These are phyloP conservation scores for Phenganax subtilis DNA, from an alignment of 92 coral and sea anemone genomes.

Conservation along the genomic window DNA sequence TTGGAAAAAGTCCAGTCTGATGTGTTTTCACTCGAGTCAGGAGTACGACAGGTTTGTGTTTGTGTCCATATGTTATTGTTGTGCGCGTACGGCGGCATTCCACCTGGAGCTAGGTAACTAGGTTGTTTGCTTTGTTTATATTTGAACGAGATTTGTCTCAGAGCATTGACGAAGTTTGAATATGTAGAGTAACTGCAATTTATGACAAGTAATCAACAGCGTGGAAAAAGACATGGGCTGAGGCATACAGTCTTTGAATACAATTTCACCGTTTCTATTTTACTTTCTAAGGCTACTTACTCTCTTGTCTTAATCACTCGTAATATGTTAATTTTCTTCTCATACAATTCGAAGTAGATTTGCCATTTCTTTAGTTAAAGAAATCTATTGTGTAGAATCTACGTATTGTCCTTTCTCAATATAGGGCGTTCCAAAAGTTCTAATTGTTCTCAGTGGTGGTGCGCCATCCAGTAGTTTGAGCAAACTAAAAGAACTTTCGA, in stretches of 20 bases:
- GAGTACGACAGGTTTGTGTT: conserved; percentile 27
- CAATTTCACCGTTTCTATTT: too few relatives aligned
- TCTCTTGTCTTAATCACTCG: not conserved
- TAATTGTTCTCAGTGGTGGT: conserved; percentile 31
- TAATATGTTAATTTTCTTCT: not conserved
- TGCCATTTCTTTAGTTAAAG: not conserved
- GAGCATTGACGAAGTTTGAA: too few relatives aligned
- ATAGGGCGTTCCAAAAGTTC: conserved; percentile 32
- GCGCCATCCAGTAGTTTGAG: conserved; percentile 27
- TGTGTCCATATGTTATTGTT: not conserved
- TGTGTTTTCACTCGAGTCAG: conserved; percentile 26
- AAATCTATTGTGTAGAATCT: not conserved
- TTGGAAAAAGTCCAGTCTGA: conserved; percentile 26
- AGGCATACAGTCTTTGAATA: too few relatives aligned
- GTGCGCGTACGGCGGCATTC: not conserved
- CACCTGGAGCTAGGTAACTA: too few relatives aligned
- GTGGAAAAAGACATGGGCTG: too few relatives aligned
- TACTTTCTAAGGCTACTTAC: not conserved
- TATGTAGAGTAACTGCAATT: too few relatives aligned
- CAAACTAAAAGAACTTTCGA: conserved; percentile 15
- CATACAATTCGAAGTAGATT: not conserved
- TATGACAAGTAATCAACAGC: too few relatives aligned
- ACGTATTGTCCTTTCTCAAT: not conserved
- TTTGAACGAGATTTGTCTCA: too few relatives aligned
- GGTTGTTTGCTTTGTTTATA: too few relatives aligned